Evolutionary conservation across 2,888 invertebrate genomes (phyloP).

Genomic region (Hecatera dysodea): DNA sequence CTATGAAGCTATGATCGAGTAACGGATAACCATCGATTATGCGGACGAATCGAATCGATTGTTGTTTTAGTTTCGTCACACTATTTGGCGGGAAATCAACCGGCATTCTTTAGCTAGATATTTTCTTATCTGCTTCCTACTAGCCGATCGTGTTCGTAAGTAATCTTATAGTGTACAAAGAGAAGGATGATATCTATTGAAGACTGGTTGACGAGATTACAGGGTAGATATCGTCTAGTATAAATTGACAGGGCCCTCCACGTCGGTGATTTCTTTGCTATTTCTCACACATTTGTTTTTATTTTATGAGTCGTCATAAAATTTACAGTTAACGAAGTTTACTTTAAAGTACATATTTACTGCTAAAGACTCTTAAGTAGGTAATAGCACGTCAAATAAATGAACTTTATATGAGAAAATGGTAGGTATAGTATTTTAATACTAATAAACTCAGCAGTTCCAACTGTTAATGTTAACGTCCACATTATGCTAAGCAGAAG

Average conservation of each 20-base stretch:
- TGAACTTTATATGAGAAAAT: conserved; percentile 25
- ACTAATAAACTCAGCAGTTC: conserved; percentile 14
- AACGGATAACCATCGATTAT: conserved; percentile 54
- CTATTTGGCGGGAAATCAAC: conserved; percentile 26
- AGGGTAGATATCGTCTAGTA: conserved; percentile 30
- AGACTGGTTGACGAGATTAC: conserved; percentile 43
- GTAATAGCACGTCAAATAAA: conserved; percentile 20
- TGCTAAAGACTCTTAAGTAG: conserved; percentile 16
- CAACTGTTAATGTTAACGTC: too few relatives aligned
- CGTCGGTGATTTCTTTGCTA: conserved; percentile 10
- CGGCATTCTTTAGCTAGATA: conserved; percentile 9
- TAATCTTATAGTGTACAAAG: conserved; percentile 35
- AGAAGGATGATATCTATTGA: conserved; percentile 42
- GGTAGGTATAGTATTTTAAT: background rate
- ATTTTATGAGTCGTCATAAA: background rate
- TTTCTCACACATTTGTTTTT: conserved; percentile 27
- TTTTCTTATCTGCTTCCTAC: conserved; percentile 33
- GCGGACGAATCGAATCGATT: conserved; percentile 40
- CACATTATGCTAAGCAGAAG: conserved; percentile 10
- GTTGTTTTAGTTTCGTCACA: conserved; percentile 52
- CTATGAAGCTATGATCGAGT: conserved; percentile 42
- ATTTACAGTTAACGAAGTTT: conserved; percentile 12
- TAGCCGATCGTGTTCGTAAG: conserved; percentile 41
- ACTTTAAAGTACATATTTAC: conserved; percentile 27
- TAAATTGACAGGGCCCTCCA: conserved; percentile 42